These are phyloP conservation scores for Lepisosteus oculatus DNA, from an alignment of 2,113 vertebrate genomes.

Conservation along the genomic window DNA sequence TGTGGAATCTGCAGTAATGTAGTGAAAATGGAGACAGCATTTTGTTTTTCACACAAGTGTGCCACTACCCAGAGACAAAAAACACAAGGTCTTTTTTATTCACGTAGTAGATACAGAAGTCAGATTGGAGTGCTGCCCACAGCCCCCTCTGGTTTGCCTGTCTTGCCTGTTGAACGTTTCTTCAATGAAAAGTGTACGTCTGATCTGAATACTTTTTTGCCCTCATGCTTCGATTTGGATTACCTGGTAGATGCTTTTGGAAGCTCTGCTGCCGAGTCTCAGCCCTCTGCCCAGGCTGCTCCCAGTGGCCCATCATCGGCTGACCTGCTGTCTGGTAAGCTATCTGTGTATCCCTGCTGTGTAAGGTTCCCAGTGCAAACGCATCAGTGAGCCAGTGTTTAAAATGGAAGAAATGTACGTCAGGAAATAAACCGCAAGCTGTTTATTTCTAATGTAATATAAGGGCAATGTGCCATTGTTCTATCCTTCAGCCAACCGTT, in stretches of 20 bases:
- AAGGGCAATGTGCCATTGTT: too few species aligned
- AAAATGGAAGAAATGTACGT: too few species aligned
- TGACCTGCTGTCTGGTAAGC: slow-evolving; percentile 90
- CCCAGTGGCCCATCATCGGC: slow-evolving; percentile 77
- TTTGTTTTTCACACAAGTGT: too few species aligned
- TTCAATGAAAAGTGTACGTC: neutral
- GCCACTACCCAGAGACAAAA: too few species aligned
- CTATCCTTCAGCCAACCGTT: too few species aligned
- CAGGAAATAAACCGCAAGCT: too few species aligned
- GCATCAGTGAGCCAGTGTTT: too few species aligned
- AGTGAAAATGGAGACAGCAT: too few species aligned
- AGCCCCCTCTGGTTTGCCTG: neutral
- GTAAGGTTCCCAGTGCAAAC: too few species aligned
- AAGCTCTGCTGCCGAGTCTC: slow-evolving; percentile 71
- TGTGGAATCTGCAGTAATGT: too few species aligned
- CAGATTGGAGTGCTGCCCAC: neutral
- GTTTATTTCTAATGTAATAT: too few species aligned
- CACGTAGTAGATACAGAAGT: neutral
- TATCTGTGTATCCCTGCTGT: slow-evolving; percentile 7
- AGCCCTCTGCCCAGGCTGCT: slow-evolving; percentile 71
- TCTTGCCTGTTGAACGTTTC: slow-evolving; percentile 7
- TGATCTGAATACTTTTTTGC: slow-evolving; percentile 40
- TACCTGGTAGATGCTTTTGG: slow-evolving; percentile 83
- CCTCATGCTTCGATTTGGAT: slow-evolving; percentile 72
- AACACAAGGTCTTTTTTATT: too few species aligned